Base-by-base conservation (phyloP, 2,797 vertebrate genomes). In the Chelidonichthys spinosus region DNA sequence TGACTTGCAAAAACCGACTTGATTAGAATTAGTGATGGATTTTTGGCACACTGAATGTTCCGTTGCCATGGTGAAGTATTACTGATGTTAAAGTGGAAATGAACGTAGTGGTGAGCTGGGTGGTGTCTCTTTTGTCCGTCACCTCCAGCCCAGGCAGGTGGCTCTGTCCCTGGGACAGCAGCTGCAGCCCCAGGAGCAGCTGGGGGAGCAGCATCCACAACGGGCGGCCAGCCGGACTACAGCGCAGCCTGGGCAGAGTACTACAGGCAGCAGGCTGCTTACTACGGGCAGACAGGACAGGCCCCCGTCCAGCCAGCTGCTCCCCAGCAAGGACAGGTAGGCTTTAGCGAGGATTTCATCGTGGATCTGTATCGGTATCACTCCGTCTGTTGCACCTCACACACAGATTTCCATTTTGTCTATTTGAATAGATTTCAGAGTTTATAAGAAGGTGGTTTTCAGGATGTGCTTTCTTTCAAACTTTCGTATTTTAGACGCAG, bases 181-280 rank as follows among this genome's bases (percentile, higher is more conserved):
- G 81, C 85, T 9, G 75, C 88, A 11, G 83, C 84, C 1, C 90
- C 66, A 0, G 82, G 76, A 2, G 79, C 83, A 14, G 78, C 85
- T 0, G 87, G 59, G 1, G 86, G 81, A 5, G 72, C 87, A 5
- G 53, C 63, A 0, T 76, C 88, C 11, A 72, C 88, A 1, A 49
- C 87, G 0, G 90, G 88, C 0, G 89, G 89, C 36, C 92, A 96
- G 87, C 94, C 95, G 0, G 96, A 97, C 82, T 97, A 97, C 88
- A 97, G 95, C 1, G 96, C 96, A 0, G 96, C 96, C 61, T 97
- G 96, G 96, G 96, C 96, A 0, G 96, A 97, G 86, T 97, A 97
- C 80, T 97, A 97, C 93, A 92, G 96, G 89, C 96, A 97, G 78
- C 93, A 94, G 84, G 92, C 92, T 2, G 92, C 90, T 1, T 94